Conservation (phyloP, 2,888 invertebrate species). For the Agrochola litura region DNA sequence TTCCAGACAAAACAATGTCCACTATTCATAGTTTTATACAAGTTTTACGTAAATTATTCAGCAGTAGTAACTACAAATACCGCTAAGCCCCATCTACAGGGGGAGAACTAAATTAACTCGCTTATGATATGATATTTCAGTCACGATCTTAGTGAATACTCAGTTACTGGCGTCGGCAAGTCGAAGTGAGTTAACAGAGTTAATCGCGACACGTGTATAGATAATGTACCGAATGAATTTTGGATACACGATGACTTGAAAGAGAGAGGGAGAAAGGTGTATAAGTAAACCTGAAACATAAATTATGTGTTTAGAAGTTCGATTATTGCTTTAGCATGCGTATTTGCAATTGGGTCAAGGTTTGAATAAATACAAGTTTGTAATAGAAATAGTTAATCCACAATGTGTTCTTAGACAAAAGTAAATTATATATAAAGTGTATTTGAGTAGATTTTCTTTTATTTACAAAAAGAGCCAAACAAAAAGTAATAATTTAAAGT, state of each 20-base stretch:
- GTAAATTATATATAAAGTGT: too few relatives aligned
- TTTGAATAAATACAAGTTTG: conserved; percentile 10
- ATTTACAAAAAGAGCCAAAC: neutral
- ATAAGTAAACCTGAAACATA: neutral
- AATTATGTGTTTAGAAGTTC: conserved; percentile 1
- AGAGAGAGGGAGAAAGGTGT: neutral
- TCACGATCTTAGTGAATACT: conserved; percentile 80
- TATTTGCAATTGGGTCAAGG: conserved; percentile 6
- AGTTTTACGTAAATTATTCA: conserved; percentile 44
- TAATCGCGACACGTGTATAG: conserved; percentile 82
- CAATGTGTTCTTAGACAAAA: neutral
- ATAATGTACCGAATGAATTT: conserved; percentile 71
- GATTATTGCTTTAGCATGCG: neutral
- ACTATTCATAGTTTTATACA: conserved; percentile 1
- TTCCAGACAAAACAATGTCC: neutral
- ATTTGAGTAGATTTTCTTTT: neutral
- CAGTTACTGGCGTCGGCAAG: conserved; percentile 71
- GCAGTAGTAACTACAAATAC: conserved; percentile 51
- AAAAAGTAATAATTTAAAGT: neutral
- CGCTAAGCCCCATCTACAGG: conserved; percentile 37
- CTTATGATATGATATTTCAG: conserved; percentile 82
- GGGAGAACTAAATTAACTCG: conserved; percentile 76
- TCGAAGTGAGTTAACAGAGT: conserved; percentile 77
- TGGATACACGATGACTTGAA: conserved; percentile 59
- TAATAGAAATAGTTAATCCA: conserved; percentile 3